Evolutionary conservation across 2,888 invertebrate species (phyloP).

Genomic region (Gandaritis pyraliata): DNA sequence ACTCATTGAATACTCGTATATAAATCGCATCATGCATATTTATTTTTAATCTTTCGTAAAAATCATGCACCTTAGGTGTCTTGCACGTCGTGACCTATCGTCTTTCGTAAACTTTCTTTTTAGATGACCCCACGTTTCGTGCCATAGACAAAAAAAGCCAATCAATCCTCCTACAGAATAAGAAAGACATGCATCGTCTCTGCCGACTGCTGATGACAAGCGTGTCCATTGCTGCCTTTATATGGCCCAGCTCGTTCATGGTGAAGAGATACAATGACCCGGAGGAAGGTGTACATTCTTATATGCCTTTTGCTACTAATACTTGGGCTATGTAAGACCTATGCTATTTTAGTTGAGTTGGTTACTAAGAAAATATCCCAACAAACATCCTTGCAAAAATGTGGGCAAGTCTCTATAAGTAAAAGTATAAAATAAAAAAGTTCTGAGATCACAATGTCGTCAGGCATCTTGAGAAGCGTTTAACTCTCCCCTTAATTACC

Average conservation of each 20-base stretch:
- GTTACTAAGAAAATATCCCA: too few relatives aligned
- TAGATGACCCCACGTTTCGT: constrained; percentile 49
- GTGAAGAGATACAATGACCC: constrained; percentile 44
- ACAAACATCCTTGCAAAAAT: too few relatives aligned
- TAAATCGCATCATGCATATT: too few relatives aligned
- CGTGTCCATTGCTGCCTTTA: constrained; percentile 2
- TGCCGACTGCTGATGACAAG: constrained; percentile 25
- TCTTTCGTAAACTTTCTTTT: constrained; percentile 16
- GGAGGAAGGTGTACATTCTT: constrained; percentile 40
- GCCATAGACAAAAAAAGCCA: constrained; percentile 46
- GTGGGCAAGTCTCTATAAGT: too few relatives aligned
- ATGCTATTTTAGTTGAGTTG: not conserved
- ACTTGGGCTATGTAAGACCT: constrained; percentile 48
- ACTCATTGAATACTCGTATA: too few relatives aligned
- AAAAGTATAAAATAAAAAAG: too few relatives aligned
- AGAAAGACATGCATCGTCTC: constrained; percentile 40
- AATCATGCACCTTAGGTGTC: too few relatives aligned
- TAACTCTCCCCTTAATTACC: too few relatives aligned
- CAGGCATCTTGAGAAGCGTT: too few relatives aligned
- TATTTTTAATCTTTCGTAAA: too few relatives aligned
- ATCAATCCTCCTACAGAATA: constrained; percentile 41
- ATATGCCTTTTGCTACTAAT: constrained; percentile 51
- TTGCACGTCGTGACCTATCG: too few relatives aligned
- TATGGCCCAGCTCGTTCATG: constrained; percentile 44
- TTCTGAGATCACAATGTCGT: too few relatives aligned